These are phyloP conservation scores for Cyrtodaria siliqua DNA, from an alignment of 2,888 invertebrate species.

Conservation along the genomic window DNA sequence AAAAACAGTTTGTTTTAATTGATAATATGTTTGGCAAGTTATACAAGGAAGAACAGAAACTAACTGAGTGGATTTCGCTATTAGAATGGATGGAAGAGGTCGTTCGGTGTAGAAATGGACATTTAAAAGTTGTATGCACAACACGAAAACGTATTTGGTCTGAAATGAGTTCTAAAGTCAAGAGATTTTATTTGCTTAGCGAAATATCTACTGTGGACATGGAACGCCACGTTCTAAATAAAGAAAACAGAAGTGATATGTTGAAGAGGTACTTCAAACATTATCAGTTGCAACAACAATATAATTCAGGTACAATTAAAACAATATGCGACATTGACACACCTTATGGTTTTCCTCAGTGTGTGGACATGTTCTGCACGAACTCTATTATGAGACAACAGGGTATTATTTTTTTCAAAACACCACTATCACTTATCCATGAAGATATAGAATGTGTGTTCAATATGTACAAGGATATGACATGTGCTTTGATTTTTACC, in stretches of 20 bases:
- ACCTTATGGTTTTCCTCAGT: slow-evolving; percentile 36
- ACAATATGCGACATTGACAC: neutral
- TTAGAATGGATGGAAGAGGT: slow-evolving; percentile 7
- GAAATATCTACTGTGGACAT: slow-evolving; percentile 13
- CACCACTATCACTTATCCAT: slow-evolving; percentile 11
- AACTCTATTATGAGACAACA: slow-evolving; percentile 8
- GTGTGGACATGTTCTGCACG: slow-evolving; percentile 39
- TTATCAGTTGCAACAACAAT: neutral
- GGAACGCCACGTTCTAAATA: too few species aligned
- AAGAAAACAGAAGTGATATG: slow-evolving; percentile 9
- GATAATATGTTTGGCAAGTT: slow-evolving; percentile 42
- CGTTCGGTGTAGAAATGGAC: slow-evolving; percentile 10
- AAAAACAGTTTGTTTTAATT: slow-evolving; percentile 28
- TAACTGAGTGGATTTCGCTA: slow-evolving; percentile 31
- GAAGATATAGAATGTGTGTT: slow-evolving; percentile 17
- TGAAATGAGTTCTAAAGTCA: slow-evolving; percentile 2
- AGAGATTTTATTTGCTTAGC: slow-evolving; percentile 13
- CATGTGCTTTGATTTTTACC: slow-evolving; percentile 5
- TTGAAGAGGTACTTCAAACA: slow-evolving; percentile 24
- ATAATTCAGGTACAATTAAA: too few species aligned
- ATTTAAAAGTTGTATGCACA: slow-evolving; percentile 28
- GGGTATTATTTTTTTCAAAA: slow-evolving; percentile 23
- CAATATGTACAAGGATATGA: slow-evolving; percentile 10
- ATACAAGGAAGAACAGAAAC: slow-evolving; percentile 14
- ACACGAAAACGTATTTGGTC: slow-evolving; percentile 11